These are phyloP conservation scores for Gobionotothen gibberifrons DNA, from an alignment of 2,797 vertebrate species.

Conservation along the genomic window DNA sequence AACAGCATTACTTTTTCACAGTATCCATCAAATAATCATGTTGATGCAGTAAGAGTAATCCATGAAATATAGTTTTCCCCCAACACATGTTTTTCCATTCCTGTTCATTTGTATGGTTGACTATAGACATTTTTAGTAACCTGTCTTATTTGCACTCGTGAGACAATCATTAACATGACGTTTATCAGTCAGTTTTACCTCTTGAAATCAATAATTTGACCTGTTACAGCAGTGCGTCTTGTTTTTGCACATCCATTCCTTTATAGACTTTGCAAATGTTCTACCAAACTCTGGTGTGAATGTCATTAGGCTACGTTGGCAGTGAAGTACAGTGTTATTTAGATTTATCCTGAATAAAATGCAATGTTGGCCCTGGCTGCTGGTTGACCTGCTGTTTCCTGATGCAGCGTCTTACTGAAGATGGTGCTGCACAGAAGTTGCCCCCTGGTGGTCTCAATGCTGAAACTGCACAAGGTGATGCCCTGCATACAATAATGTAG, in stretches of 20 bases:
- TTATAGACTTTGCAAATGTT: slow-evolving; percentile 13
- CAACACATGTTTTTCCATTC: not conserved
- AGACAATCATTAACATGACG: not conserved
- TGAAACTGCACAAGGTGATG: slow-evolving; percentile 85
- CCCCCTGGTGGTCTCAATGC: slow-evolving; percentile 83
- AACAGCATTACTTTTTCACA: slow-evolving; percentile 7
- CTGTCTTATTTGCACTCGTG: not conserved
- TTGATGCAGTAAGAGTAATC: not conserved
- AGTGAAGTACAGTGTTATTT: not conserved
- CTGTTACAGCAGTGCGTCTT: slow-evolving; percentile 4
- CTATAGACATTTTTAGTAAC: not conserved
- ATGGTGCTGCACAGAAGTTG: slow-evolving; percentile 80
- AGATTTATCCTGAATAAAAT: slow-evolving; percentile 25
- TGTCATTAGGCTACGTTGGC: not conserved
- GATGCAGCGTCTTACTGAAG: slow-evolving; percentile 79
- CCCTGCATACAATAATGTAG: slow-evolving; percentile 37
- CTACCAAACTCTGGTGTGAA: slow-evolving; percentile 7
- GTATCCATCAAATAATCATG: slow-evolving; percentile 3
- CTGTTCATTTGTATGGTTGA: not conserved
- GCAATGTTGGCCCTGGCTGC: slow-evolving; percentile 44
- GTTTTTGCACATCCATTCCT: not conserved
- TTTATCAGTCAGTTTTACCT: not conserved
- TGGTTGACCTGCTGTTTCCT: slow-evolving; percentile 73
- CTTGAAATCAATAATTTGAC: not conserved
- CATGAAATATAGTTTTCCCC: not conserved